phyloP scores from a whole-genome alignment of 2,113 vertebrate species.

The Daphoenositta chrysoptera region DNA sequence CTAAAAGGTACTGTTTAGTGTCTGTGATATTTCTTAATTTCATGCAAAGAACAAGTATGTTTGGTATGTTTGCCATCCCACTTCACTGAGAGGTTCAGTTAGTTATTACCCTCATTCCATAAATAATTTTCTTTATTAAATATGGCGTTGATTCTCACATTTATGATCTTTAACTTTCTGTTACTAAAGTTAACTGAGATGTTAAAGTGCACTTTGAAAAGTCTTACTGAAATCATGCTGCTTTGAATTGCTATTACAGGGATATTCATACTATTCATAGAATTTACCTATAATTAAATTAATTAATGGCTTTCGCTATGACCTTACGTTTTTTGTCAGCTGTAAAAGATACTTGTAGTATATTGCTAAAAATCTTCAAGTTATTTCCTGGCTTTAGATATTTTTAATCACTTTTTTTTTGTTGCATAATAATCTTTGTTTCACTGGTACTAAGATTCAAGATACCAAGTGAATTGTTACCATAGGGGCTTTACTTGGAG shows the following conservation, averaged over 20 bases:
- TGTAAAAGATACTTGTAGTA: background rate
- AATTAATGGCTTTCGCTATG: background rate
- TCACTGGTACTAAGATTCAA: background rate
- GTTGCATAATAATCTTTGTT: background rate
- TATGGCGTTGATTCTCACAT: background rate
- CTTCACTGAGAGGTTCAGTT: background rate
- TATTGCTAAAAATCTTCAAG: background rate
- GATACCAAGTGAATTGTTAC: background rate
- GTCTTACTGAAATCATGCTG: background rate
- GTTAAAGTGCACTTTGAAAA: background rate
- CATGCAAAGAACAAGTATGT: fast-evolving
- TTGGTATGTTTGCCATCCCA: background rate
- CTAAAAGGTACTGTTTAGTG: background rate
- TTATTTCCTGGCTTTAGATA: background rate
- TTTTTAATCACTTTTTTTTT: background rate
- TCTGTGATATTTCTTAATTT: background rate
- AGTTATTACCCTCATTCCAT: background rate
- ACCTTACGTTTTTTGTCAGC: background rate
- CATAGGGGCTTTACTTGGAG: background rate
- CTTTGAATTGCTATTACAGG: background rate
- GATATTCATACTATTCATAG: background rate
- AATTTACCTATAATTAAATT: background rate
- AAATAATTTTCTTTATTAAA: background rate
- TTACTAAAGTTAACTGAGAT: background rate
- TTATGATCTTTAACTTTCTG: background rate